phyloP scores from a whole-genome alignment of 2,888 invertebrate species.

The Pandemis heparana region DNA sequence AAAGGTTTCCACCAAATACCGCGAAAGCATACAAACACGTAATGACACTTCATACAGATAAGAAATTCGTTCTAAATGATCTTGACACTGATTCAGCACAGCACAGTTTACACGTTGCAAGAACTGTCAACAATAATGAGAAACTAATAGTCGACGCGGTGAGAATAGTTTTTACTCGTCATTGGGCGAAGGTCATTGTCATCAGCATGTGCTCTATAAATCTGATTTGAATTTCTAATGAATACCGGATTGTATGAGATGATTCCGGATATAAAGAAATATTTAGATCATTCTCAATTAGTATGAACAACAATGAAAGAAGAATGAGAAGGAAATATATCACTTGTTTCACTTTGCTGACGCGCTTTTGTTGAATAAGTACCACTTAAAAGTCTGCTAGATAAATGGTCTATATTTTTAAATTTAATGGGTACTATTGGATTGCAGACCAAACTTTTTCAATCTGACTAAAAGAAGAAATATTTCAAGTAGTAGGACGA shows the following conservation, averaged over 20 bases:
- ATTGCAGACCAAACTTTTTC: too few relatives aligned
- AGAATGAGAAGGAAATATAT: too few relatives aligned
- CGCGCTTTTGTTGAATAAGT: too few relatives aligned
- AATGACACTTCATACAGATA: constrained; percentile 5
- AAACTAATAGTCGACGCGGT: constrained; percentile 46
- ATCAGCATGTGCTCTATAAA: constrained; percentile 35
- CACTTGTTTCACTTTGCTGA: too few relatives aligned
- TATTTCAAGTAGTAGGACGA: too few relatives aligned
- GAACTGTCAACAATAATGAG: constrained; percentile 54
- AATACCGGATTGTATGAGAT: constrained; percentile 16
- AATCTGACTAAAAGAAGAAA: too few relatives aligned
- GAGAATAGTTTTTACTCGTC: constrained; percentile 41
- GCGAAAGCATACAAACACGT: constrained; percentile 30
- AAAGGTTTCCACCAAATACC: too few relatives aligned
- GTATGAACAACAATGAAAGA: too few relatives aligned
- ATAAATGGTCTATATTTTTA: too few relatives aligned
- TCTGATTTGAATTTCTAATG: constrained; percentile 28
- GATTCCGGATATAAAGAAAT: constrained; percentile 1
- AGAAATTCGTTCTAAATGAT: constrained; percentile 47
- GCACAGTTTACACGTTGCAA: constrained; percentile 49
- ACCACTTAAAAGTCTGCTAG: too few relatives aligned
- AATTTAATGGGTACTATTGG: too few relatives aligned
- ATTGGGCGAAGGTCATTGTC: constrained; percentile 39
- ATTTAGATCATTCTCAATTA: neutral
- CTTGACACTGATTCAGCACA: constrained; percentile 48